phyloP scores from a whole-genome alignment of 2,888 invertebrate genomes.

The Zelleria hepariella region DNA sequence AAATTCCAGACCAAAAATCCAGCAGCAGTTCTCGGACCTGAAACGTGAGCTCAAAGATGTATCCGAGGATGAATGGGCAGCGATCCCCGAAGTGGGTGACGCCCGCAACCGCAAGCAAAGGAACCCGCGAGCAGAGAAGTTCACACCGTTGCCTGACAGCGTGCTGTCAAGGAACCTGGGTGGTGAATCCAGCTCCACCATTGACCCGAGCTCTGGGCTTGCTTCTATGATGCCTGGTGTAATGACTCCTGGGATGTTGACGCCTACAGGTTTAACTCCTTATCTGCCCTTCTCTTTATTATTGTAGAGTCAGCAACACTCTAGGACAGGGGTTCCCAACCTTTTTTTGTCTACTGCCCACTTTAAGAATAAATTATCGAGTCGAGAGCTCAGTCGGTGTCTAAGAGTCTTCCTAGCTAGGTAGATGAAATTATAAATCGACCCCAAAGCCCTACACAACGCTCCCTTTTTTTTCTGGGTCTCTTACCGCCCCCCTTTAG shows the following conservation, averaged over 20 bases:
- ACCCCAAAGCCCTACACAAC: too few species aligned
- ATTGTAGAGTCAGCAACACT: too few species aligned
- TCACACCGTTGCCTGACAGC: conserved; percentile 97
- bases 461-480: too few species aligned
- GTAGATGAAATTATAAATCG: too few species aligned
- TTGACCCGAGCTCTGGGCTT: conserved; percentile 89
- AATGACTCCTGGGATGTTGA: conserved; percentile 88
- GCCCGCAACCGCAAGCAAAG: conserved; percentile 96
- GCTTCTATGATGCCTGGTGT: conserved; percentile 91
- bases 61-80: conserved; percentile 95
- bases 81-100: conserved; percentile 99
- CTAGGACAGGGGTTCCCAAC: too few species aligned
- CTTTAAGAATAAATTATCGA: too few species aligned
- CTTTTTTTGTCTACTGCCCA: too few species aligned
- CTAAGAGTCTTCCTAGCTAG: too few species aligned
- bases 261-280: conserved; percentile 82
- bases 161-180: conserved; percentile 89
- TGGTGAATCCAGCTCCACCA: conserved; percentile 81
- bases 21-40: conserved; percentile 98
- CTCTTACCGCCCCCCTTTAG: too few species aligned
- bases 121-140: conserved; percentile 95
- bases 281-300: too few species aligned
- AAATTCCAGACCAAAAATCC: conserved; percentile 88
- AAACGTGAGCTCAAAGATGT: conserved; percentile 89
- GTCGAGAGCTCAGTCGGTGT: too few species aligned